Evolutionary conservation across 2,113 vertebrate species (phyloP).

Genomic region (Thamnaconus septentrionalis): DNA sequence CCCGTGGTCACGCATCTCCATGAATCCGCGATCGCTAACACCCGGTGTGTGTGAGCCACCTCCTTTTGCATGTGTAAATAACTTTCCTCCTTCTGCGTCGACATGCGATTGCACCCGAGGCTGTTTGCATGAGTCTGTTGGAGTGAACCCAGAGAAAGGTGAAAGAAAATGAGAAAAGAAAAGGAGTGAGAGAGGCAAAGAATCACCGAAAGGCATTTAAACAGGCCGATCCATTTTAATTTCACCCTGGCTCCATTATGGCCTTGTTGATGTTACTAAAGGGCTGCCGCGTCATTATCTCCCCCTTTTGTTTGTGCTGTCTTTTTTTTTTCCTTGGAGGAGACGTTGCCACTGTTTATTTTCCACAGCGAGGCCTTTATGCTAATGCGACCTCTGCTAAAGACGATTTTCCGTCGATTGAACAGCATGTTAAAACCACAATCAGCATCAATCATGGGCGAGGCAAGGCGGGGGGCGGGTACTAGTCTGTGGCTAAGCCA

Average conservation of each 20-base stretch:
- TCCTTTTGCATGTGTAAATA: not conserved
- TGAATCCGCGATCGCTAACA: not conserved
- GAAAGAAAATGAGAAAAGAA: not conserved
- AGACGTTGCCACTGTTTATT: conserved; percentile 60
- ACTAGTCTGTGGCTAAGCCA: conserved; percentile 41
- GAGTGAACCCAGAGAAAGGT: conserved; percentile 9
- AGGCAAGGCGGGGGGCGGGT: conserved; percentile 4
- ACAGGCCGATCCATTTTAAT: conserved; percentile 57
- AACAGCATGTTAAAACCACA: conserved; percentile 54
- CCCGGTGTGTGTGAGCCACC: not conserved
- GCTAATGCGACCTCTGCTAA: conserved; percentile 63
- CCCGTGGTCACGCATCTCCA: not conserved
- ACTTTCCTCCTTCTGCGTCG: not conserved
- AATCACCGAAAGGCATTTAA: conserved; percentile 19
- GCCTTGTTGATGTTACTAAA: conserved; percentile 46
- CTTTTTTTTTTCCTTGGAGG: conserved; percentile 26
- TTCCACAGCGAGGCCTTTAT: conserved; percentile 62
- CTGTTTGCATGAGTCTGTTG: not conserved
- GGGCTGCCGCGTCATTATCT: conserved; percentile 51
- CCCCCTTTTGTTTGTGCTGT: conserved; percentile 57
- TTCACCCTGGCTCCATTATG: conserved; percentile 50
- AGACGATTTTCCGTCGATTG: conserved; percentile 65
- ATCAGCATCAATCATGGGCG: conserved; percentile 57
- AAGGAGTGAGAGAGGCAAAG: not conserved
- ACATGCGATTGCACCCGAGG: not conserved